Base-by-base conservation (phyloP, 2,888 invertebrate species). In the Melanophora roralis region DNA sequence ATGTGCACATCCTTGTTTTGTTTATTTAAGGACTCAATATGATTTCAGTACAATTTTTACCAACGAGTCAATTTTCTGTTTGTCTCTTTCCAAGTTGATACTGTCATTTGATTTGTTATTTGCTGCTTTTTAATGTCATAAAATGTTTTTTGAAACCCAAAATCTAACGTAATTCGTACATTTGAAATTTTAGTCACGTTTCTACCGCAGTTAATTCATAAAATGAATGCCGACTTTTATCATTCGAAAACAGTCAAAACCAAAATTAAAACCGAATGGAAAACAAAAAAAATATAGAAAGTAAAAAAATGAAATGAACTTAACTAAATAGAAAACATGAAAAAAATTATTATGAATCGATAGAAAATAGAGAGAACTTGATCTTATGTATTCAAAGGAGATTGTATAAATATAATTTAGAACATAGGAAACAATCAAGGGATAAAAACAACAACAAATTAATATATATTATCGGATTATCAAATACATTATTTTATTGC, bases 121-220 rank as follows among this genome's bases (percentile, higher is more conserved):
- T 59, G 23, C 38, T 45, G 27, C 4, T 64, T 68, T 43, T 43
- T n/a, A 67, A 55, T 43, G 47, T 62, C 40, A 34, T 69, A 55
- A 68, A 69, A 69, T 69, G 47, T 47, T 68, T 67, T 64, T 71
- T 71, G 21, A 62, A 79, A 80, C 36, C 49, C 71, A 67, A 71
- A 76, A 72, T 72, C 71, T 62, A 80, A 68, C 47, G 68, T 77
- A 69, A 62, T 71, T 72, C 55, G 19, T 71, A 55, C 71, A 62
- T 82, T 82, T 53, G 40, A 81, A 75, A 83, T 72, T 81, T 82
- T 75, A 81, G 83, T 83, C 83, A 83, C 83, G 83, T 83, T 78
- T 69, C 40, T 75, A 72, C 78, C 80, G 82, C 83, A 83, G 75
- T 77, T 81, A 72, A 72, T 68, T 81, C 73, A 64, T 59, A 27